Evolutionary conservation across 37 sponge, comb jelly and placozoan species (phyloP), one percentile per base, ranked within the genome.

Genomic region (Chondrosia reniformis): DNA sequence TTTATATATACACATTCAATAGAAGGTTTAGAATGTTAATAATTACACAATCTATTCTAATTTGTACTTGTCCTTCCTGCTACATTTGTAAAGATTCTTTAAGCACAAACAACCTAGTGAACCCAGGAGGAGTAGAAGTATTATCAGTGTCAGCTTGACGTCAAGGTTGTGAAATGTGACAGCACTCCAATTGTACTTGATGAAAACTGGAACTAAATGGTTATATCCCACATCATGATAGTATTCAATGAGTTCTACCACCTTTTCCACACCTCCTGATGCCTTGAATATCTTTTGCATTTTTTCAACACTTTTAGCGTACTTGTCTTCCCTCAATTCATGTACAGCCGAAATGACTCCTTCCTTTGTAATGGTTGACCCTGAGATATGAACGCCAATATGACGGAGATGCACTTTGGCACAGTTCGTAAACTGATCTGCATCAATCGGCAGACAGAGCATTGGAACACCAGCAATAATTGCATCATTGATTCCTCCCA

Each of bases 161-260:
- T 89, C 89, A n/a, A 73, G 71, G 72, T 89, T 89, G 85, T 89
- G 81, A 55, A 77, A 84, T 67, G 84, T 81, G 21, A 89, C 41
- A 75, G 80, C 80, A 54, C 56, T 89, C 89, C 89, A 89, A 15
- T 78, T n/a, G 56, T 84, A 81, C 82, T 81, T 89, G 54, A 54
- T 55, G 45, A 61, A 84, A 22, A 74, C 76, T 58, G 89, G 89
- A 28, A 89, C 43, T 63, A 84, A 63, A 52, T 89, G 89, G 3
- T 66, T 63, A 46, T 89, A 84, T 55, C 89, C 89, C 9, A 84
- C 72, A 13, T 80, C 81, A 4, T 54, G 77, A 77, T 89, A 84
- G 28, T 64, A 54, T 64, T 89, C 88, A 52, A 88, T 79, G 22
- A 88, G 65, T 46, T 83, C 88, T 54, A 83, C 84, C 41, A 84